Conservation (phyloP, 1,140 invertebrate species). For the Episyrphus balteatus region DNA sequence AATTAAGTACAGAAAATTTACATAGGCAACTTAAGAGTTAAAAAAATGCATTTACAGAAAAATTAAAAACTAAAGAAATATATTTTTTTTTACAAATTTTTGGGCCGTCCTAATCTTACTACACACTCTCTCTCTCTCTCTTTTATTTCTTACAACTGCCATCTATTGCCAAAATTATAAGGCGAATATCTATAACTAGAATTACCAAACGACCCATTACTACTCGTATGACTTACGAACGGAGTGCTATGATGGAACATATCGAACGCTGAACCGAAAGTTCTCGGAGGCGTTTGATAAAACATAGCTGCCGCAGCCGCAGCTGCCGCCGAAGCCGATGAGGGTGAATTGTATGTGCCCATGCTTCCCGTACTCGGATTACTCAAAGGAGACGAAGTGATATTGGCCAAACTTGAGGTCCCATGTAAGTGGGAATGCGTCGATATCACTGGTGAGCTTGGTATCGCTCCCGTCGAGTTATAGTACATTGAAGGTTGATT, state of each 20-base stretch:
- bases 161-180: constrained; percentile 34
- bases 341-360: constrained; percentile 23
- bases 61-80: not conserved
- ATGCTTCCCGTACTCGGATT: constrained; percentile 13
- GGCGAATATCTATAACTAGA: constrained; percentile 35
- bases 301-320: constrained; percentile 26
- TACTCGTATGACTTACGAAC: constrained; percentile 22
- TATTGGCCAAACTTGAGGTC: constrained; percentile 21
- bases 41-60: not conserved
- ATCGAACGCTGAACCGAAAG: constrained; percentile 35
- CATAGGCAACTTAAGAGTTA: too few species aligned
- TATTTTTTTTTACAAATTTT: not conserved
- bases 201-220: constrained; percentile 24
- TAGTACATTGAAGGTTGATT: constrained; percentile 1
- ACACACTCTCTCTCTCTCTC: too few species aligned
- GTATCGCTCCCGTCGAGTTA: constrained; percentile 7
- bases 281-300: constrained; percentile 33
- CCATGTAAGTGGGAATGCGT: constrained; percentile 26
- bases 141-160: constrained; percentile 27
- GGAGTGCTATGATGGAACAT: constrained; percentile 37
- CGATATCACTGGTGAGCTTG: constrained; percentile 31
- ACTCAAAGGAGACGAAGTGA: constrained; percentile 25
- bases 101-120: not conserved
- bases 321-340: constrained; percentile 15
- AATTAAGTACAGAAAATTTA: not conserved